Evolutionary conservation across 1,140 invertebrate genomes (phyloP), one percentile per base, ranked within the genome.

Genomic region (Eumeta japonica): DNA sequence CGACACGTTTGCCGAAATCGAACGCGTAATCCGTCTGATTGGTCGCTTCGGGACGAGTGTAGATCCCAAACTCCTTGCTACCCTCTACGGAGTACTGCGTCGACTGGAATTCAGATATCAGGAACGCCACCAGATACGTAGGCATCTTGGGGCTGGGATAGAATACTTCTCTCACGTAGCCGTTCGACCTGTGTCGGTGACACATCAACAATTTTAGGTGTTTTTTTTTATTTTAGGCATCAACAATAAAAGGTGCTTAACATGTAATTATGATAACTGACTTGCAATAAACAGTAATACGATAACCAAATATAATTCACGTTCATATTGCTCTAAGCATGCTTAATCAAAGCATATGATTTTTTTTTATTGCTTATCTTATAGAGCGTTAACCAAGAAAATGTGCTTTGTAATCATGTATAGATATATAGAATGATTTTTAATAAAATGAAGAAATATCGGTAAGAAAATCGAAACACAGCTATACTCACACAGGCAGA

Each of bases 81-180:
- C 55, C 43, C 16, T 54, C 52, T 3, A 24, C 32, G 9, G 24
- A 36, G 3, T 46, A 45, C 4, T 41, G 16, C 11, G 42, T 53
- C 10, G 53, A 54, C 46, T 62, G 50, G 20, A 72, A 68, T 37
- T 76, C 64, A 3, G 75, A 76, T 16, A 93, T 81, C 17, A 88
- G 76, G 52, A 91, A 88, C 0, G 90, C 90, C 1, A 93, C 77
- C 1, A 93, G 63, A 45, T 94, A 94, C 0, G 90, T 89, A 0
- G 89, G 88, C 90, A 94, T 94, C 20, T 68, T 76, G 0, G 89
- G 83, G 2, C 86, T 86, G 32, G 81, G 77, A 10, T 82, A 54
- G 55, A 86, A 93, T n/a, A 16, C 54, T 13, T 80, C 79, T 31
- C 66, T 42, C 1, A 58, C 40, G 31, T 57, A 65, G 2, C 65